Percentiles rank a stretch among this genome's conserved stretches.
These are phyloP conservation scores for Otolemur garnettii DNA, from an alignment of 2,113 vertebrate species.

Conservation along the genomic window DNA sequence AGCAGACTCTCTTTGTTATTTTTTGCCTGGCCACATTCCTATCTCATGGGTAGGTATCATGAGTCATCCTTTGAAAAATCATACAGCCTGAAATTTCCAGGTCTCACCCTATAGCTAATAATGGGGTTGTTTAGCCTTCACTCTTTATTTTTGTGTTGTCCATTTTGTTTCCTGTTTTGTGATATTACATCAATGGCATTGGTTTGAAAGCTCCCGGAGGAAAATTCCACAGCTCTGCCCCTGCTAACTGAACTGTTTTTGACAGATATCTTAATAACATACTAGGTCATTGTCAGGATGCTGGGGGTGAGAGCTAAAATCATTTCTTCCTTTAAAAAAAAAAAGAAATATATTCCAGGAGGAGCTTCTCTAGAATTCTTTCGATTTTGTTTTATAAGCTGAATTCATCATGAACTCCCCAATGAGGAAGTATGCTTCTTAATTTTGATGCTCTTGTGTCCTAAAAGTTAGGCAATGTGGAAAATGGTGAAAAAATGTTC, in stretches of 20 bases:
- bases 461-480: neutral
- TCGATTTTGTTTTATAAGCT: constrained; percentile 66
- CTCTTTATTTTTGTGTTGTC: neutral
- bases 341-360: constrained; percentile 50
- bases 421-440: neutral
- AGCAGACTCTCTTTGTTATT: constrained; percentile 11
- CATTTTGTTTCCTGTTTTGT: constrained; percentile 62
- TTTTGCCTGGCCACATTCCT: neutral
- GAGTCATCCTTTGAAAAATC: constrained; percentile 19
- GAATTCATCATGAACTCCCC: constrained; percentile 12
- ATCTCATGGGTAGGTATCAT: neutral
- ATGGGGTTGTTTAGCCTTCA: neutral
- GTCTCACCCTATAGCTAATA: neutral
- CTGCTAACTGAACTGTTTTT: constrained; percentile 62
- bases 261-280: constrained; percentile 58
- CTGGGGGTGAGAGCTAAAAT: constrained; percentile 34
- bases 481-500: neutral
- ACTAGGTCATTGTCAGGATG: constrained; percentile 21
- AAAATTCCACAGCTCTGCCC: constrained; percentile 38
- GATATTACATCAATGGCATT: constrained; percentile 20
- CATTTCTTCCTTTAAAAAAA: constrained; percentile 31
- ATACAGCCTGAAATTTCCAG: neutral
- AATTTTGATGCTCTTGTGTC: neutral
- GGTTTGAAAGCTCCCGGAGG: constrained; percentile 54
- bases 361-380: constrained; percentile 42